Base-by-base conservation (phyloP, 2,797 vertebrate genomes). In the Hybognathus amarus region DNA sequence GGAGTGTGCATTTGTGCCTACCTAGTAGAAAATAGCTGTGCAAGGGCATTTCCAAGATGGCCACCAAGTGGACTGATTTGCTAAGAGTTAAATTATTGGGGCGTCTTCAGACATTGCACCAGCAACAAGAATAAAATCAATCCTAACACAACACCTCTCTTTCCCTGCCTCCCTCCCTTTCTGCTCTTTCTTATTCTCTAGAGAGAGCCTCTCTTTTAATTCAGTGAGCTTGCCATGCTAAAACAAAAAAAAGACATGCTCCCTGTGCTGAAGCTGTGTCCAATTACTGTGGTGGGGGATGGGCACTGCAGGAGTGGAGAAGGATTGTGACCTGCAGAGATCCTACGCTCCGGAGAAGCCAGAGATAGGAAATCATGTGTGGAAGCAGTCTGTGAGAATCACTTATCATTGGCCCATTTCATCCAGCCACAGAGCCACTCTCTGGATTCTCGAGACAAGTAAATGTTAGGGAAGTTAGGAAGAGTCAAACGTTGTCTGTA, bases 131-230 rank as follows among this genome's bases (percentile, higher is more conserved):
- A 75, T 82, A 66, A 67, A 80, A 89, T 87, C 88, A 91, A 88
- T 78, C 71, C 73, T 69, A 78, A 47, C 61, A 64, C 75, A 64
- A 27, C 69, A 71, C 68, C 79, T 74, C 52, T 73, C 24, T 38
- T 52, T 85, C 68, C 56, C 74, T 73, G 42, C 56, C 30, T 85
- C 67, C 52, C 76, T 83, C 61, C 61, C 75, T 82, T 70, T 70
- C 82, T 85, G 64, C 71, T 89, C 83, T 83, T 77, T 85, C 80
- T 63, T 80, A 89, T 87, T 90, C 91, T 91, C 90, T 90, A 88
- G 89, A 91, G 91, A 84, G 85, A 87, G 75, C 80, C 64, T 81
- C 78, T 90, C 79, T 88, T 84, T 86, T 87, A 74, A 84, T 83
- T 86, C 77, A 42, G 66, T 80, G 63, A 45, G 80, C 80, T 83